These are phyloP conservation scores for Drosophila melanica DNA, from an alignment of 1,140 invertebrate species.

Conservation along the genomic window DNA sequence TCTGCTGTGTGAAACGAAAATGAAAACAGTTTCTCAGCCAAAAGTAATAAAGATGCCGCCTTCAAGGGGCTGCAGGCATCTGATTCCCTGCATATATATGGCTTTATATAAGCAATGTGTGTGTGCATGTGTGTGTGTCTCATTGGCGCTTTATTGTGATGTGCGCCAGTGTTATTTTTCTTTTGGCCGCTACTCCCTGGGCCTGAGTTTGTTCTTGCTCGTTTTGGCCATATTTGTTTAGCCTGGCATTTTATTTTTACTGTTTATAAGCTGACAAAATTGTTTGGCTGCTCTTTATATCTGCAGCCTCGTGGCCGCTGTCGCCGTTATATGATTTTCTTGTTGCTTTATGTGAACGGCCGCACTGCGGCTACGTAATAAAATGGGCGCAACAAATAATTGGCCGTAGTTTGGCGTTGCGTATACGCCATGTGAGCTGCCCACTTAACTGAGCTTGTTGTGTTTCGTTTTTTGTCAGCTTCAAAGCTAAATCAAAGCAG, in stretches of 20 bases:
- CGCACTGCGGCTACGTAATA: conserved; percentile 62
- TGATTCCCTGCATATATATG: conserved; percentile 5
- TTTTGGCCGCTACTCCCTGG: conserved; percentile 12
- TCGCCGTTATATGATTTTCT: conserved; percentile 45
- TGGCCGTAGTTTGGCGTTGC: conserved; percentile 36
- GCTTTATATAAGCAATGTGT: conserved; percentile 41
- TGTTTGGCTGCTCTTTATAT: conserved; percentile 45
- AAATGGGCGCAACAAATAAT: conserved; percentile 63
- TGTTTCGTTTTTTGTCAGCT: conserved; percentile 1
- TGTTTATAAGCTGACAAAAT: conserved; percentile 77
- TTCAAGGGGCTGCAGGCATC: conserved; percentile 30
- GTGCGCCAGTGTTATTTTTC: conserved; percentile 16
- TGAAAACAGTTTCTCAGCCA: conserved; percentile 67
- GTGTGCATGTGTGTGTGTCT: conserved; percentile 35
- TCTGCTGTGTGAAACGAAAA: conserved; percentile 40
- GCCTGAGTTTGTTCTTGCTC: conserved; percentile 8
- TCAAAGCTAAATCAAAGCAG: conserved; percentile 16
- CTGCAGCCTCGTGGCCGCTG: conserved; percentile 6
- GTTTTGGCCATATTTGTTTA: conserved; percentile 53
- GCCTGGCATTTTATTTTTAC: conserved; percentile 71
- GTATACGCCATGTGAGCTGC: conserved; percentile 16
- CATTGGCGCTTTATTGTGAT: conserved; percentile 69
- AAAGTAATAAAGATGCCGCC: conserved; percentile 59
- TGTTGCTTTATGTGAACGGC: conserved; percentile 44
- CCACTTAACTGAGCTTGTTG: conserved; percentile 7